Percentiles rank a stretch among this genome's conserved stretches.
phyloP scores from a whole-genome alignment of 2,888 invertebrate genomes.

The Apomyelois bistriatella region DNA sequence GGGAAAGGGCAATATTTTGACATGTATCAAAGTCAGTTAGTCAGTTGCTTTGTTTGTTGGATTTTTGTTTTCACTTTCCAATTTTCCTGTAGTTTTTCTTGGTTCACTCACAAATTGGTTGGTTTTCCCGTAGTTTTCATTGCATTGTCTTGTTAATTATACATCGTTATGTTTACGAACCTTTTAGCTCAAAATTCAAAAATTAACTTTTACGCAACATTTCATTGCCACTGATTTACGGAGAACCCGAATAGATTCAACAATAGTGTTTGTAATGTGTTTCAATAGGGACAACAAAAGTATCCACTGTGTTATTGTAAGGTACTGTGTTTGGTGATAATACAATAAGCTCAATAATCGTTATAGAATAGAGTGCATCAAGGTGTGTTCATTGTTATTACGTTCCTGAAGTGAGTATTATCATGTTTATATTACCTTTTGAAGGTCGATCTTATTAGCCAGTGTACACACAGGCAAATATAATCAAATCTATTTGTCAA shows the following conservation, averaged over 20 bases:
- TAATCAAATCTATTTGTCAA: too few relatives aligned
- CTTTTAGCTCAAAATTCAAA: neutral
- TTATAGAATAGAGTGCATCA: neutral
- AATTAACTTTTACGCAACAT: neutral
- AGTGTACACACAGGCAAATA: neutral
- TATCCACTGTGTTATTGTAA: neutral
- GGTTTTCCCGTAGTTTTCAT: too few relatives aligned
- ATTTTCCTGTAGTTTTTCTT: too few relatives aligned
- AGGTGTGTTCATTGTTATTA: neutral
- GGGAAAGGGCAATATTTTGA: too few relatives aligned
- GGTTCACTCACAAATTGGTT: too few relatives aligned
- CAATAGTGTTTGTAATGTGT: neutral
- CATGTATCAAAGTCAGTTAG: too few relatives aligned
- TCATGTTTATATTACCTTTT: neutral
- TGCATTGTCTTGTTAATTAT: too few relatives aligned
- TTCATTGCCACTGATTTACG: neutral
- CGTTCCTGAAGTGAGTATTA: conserved; percentile 2
- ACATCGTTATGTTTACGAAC: too few relatives aligned
- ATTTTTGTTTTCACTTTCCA: too few relatives aligned
- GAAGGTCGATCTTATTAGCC: conserved; percentile 2
- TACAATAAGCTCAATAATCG: too few relatives aligned
- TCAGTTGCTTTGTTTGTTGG: too few relatives aligned
- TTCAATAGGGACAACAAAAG: neutral
- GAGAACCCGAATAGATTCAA: neutral
- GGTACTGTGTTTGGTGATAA: too few relatives aligned